Percentiles rank a stretch among this genome's conserved stretches.
Evolutionary conservation across 1,140 invertebrate genomes (phyloP).

Genomic region (Drosophila athabasca): DNA sequence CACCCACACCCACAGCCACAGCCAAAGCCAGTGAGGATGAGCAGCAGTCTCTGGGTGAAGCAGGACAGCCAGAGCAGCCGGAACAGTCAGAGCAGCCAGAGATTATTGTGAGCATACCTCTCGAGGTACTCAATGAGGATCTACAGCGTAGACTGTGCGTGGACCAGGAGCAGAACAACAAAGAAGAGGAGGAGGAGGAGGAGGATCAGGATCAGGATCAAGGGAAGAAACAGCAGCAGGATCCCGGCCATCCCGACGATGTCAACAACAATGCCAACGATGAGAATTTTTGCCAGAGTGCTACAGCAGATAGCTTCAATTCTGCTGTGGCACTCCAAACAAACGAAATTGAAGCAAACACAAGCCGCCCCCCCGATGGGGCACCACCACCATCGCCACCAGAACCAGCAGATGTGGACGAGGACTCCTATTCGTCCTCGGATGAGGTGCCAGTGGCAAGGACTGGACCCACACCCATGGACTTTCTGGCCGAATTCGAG

Average conservation of each 20-base stretch:
- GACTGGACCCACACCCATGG: constrained; percentile 51
- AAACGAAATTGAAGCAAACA: constrained; percentile 63
- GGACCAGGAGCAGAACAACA: background rate
- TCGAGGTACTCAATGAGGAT: constrained; percentile 50
- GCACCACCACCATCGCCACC: background rate
- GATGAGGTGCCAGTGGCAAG: constrained; percentile 5
- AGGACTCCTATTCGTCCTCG: background rate
- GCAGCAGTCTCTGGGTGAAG: too few species aligned
- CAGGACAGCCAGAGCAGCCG: background rate
- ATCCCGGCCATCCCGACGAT: constrained; percentile 32
- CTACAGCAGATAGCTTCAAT: constrained; percentile 81
- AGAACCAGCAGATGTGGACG: background rate
- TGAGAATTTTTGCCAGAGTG: constrained; percentile 77
- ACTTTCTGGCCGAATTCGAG: constrained; percentile 68
- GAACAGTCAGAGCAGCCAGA: constrained; percentile 22
- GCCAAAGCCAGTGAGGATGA: constrained; percentile 6
- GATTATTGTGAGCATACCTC: constrained; percentile 65
- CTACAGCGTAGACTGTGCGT: constrained; percentile 52
- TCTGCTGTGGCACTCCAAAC: constrained; percentile 68
- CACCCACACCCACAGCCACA: background rate
- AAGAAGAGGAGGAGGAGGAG: background rate
- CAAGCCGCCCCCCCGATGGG: background rate
- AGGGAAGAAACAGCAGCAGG: constrained; percentile 13
- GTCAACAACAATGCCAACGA: constrained; percentile 69
- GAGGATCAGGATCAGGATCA: background rate